Percentiles rank a stretch among this genome's conserved stretches.
phyloP scores from a whole-genome alignment of 35 echinoderm and acorn worm species.

The Acanthaster planci region DNA sequence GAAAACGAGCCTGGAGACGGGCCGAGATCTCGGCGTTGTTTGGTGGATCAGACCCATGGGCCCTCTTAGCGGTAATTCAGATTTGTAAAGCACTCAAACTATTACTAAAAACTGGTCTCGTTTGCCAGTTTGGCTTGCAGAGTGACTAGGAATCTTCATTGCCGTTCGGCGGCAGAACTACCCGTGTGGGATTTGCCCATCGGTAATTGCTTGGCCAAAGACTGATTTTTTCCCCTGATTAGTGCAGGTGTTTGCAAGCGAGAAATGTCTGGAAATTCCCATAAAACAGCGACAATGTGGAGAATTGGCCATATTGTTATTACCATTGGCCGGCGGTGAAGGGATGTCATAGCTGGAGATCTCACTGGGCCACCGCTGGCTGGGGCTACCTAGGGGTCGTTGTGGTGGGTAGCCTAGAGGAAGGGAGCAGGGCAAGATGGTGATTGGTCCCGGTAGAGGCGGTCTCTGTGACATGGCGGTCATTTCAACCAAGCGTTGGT shows the following conservation, averaged over 20 bases:
- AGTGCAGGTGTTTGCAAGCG: not conserved
- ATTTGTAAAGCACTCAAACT: conserved; percentile 31
- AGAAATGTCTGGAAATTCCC: not conserved
- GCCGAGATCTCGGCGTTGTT: conserved; percentile 4
- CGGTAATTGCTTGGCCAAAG: not conserved
- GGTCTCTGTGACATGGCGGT: not conserved
- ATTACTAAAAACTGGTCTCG: not conserved
- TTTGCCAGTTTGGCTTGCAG: conserved; percentile 10
- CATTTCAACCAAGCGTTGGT: conserved; percentile 43
- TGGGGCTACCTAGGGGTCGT: not conserved
- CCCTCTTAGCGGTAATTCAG: conserved; percentile 10
- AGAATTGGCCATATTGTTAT: not conserved
- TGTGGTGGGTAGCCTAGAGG: conserved; percentile 18
- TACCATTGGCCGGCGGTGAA: conserved; percentile 80
- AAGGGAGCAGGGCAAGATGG: conserved; percentile 22
- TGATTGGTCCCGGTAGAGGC: conserved; percentile 1
- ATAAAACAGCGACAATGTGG: conserved; percentile 22
- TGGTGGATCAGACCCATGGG: conserved; percentile 5
- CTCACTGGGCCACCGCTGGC: conserved; percentile 64
- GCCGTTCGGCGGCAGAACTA: not conserved
- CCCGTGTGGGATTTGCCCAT: not conserved
- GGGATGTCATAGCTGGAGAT: conserved; percentile 84
- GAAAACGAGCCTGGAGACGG: conserved; percentile 6
- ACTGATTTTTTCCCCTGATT: conserved; percentile 17
- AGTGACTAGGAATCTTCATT: not conserved